Evolutionary conservation across 2,797 vertebrate species (phyloP), one percentile per base, ranked within the genome.

Genomic region (Falco berigora): DNA sequence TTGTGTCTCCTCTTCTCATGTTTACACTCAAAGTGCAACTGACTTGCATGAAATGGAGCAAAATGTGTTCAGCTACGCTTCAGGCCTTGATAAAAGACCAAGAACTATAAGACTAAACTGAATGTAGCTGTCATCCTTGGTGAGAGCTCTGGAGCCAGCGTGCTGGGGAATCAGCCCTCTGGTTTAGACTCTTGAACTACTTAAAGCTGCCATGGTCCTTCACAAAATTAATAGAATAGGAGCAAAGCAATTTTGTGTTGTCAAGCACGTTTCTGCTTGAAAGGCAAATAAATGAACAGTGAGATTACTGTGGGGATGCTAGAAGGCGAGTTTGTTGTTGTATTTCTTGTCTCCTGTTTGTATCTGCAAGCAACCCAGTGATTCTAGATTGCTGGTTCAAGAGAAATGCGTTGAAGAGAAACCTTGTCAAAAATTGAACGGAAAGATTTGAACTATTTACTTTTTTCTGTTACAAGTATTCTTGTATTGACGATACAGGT

Each of bases 321-420:
- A 24, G 21, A 68, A 77, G 75, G 86, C 46, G 62, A 73, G 96
- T 14, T 86, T 83, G 16, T 44, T 44, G 16, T 94, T 88, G 42
- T 59, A 56, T 92, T 94, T 81, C 75, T 85, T 84, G 8, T 42
- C 68, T n/a, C 49, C 30, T 55, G 73, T 73, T 96, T 86, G 5
- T 80, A 78, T 79, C n/a, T 92, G 19, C 55, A 77, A 83, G 82
- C 91, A 78, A 50, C 32, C 42, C 85, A 81, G 82, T 93, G 83
- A 87, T 55, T 92, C 93, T 86, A 87, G 42, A 73, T 84, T 73
- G 66, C 55, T 93, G 90, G 44, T 94, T 97, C 46, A 93, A 82
- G 73, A 87, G 61, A 96, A 76, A 38, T 88, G 72, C 58, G 77
- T 97, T 88, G 76, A 96, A 66, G 89, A 86, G 79, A 73, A 93